A percentile compares a stretch with the other conserved stretches of the same genome.
These are phyloP conservation scores for Saguinus imperator DNA, from an alignment of 2,113 vertebrate genomes.

Conservation along the genomic window DNA sequence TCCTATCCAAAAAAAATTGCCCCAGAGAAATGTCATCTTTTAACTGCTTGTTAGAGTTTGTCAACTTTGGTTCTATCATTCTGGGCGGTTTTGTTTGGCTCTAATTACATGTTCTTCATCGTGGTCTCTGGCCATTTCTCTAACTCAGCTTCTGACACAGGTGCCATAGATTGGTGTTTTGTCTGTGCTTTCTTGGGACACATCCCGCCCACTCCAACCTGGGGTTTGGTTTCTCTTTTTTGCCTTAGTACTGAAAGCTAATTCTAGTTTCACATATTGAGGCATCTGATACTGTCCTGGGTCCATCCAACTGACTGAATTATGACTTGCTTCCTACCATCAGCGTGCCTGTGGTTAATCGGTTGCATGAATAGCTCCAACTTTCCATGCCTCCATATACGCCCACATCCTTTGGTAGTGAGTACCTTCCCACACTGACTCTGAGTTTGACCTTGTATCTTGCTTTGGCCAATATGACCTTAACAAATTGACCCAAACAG, in stretches of 20 bases:
- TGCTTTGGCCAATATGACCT: background rate
- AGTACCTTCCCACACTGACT: background rate
- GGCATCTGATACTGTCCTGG: background rate
- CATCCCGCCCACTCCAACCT: background rate
- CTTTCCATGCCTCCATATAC: background rate
- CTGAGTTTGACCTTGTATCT: background rate
- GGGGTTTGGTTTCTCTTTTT: background rate
- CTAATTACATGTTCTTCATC: background rate
- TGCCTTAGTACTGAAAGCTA: background rate
- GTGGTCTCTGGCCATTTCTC: background rate
- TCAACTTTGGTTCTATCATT: background rate
- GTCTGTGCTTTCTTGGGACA: background rate
- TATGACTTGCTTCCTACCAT: background rate
- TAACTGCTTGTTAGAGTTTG: background rate
- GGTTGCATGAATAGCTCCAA: accelerated
- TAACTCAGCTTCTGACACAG: background rate
- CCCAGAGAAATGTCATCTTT: background rate
- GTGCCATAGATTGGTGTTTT: background rate
- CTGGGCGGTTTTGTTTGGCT: background rate
- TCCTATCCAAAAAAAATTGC: background rate
- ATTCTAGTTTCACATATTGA: background rate
- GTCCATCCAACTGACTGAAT: background rate
- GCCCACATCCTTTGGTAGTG: background rate
- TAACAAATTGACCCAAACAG: background rate
- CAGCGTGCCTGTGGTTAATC: background rate